Base-by-base conservation (phyloP, 2,888 invertebrate species). In the Volucella inflata region DNA sequence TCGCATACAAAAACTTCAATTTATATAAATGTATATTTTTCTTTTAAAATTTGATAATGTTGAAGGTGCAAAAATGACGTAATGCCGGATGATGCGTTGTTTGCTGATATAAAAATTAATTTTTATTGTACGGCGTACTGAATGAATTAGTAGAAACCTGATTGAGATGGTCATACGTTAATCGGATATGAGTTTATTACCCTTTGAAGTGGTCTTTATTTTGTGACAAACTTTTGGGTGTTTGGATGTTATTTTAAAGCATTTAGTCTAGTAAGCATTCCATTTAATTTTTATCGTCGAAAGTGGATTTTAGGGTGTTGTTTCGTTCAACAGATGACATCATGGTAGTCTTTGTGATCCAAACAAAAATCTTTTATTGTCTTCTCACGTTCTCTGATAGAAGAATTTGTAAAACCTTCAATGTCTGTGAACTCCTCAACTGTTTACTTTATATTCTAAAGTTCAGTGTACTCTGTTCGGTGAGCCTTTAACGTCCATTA, bases 31-130 rank as follows among this genome's bases (percentile, higher is more conserved):
- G n/a, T n/a, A n/a, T n/a, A n/a, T 50, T 17, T 75, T 30, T 30
- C 6, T 30, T 30, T 30, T 30, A 4, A 30, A 71, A 60, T 72
- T 67, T 60, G 67, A 74, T 60, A 68, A 51, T 67, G 30, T 38
- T 53, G 57, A 51, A 74, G 70, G 79, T 79, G 79, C 68, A 79
- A 75, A 64, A 64, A 68, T 79, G 83, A 84, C 79, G 83, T 78
- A 77, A 82, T 62, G 50, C 17, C 42, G 17, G 51, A 16, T 48
- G 53, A 48, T 48, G 59, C 40, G 36, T 60, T 60, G 40, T 44
- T 11, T n/a, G 12, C 17, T 14, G 21, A 16, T 65, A 65, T 51
- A n/a, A 51, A 51, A 53, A 53, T 42, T 59, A 9, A 17, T 36
- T 12, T 36, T 16, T 11, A 50, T 21, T 9, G 11, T n/a, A 8